These are phyloP conservation scores for Polyploca ridens DNA, from an alignment of 2,888 invertebrate species.

Conservation along the genomic window DNA sequence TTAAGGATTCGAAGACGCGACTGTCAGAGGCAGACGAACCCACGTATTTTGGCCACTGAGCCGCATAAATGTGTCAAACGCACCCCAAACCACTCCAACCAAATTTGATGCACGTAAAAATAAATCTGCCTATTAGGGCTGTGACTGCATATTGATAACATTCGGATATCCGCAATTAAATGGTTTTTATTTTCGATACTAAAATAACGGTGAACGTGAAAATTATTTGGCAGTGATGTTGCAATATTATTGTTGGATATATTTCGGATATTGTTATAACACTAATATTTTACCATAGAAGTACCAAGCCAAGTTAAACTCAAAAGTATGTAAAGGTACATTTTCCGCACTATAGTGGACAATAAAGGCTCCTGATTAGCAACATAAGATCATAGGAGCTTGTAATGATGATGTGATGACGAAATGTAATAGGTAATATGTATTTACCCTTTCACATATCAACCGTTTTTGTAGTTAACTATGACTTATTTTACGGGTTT, in stretches of 20 bases:
- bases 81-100: constrained; percentile 35
- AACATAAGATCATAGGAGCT: no score
- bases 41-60: constrained; percentile 54
- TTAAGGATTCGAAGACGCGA: constrained; percentile 25
- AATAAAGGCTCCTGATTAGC: no score
- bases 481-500: not conserved
- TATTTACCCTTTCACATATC: no score
- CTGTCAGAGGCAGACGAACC: constrained; percentile 43
- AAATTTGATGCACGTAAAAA: constrained; percentile 28
- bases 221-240: not conserved
- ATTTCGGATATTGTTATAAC: no score
- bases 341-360: no score
- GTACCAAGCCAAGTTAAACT: no score
- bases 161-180: not conserved
- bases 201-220: not conserved
- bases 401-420: no score
- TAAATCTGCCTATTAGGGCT: constrained; percentile 3
- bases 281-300: no score
- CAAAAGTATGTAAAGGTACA: no score
- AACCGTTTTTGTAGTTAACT: no score
- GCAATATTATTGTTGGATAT: not conserved
- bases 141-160: not conserved
- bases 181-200: not conserved
- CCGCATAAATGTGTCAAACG: constrained; percentile 45
- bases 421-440: no score